Evolutionary conservation across 2,797 vertebrate genomes (phyloP), one percentile per base, ranked within the genome.

Genomic region (Anabas testudineus): DNA sequence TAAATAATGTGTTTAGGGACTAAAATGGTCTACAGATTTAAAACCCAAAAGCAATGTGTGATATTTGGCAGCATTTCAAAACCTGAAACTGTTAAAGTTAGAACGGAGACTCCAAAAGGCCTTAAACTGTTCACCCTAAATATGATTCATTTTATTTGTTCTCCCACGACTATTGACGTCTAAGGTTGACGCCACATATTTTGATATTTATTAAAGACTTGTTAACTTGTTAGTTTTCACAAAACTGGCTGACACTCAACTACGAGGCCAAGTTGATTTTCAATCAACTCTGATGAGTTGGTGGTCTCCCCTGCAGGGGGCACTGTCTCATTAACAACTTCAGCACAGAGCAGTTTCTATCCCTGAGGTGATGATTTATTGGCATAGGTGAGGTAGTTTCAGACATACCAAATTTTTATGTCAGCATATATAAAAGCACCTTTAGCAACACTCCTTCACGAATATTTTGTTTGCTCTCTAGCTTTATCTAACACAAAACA

Each of bases 271-370:
- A n/a, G n/a, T 19, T 6, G 47, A 34, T n/a, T 13, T 5, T 56
- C 3, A 26, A 19, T 34, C 19, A n/a, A 18, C 24, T 18, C 4
- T 41, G 16, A 26, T 59, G 41, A 45, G 22, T 13, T 14, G 5
- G 16, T 14, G 1, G 28, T 22, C 18, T 19, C 0, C 10, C 39
- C 86, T 78, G 51, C 42, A 88, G 86, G 72, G 74, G 76, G 71
- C 71, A 32, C 55, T 70, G 45, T 76, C 53, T 43, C 21, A 71
- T 56, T 56, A 79, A n/a, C 70, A 22, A 65, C 60, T n/a, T 45
- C 7, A 49, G 14, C 0, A 3, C 5, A 42, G 15, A 59, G 16
- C 8, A 9, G 2, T 67, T 71, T 71, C 9, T 45, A n/a, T 53
- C 21, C 36, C 28, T 48, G 2, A n/a, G n/a, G 24, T 45, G 37